Evolutionary conservation across 2,113 vertebrate genomes (phyloP), one percentile per base, ranked within the genome.

Genomic region (Paramormyrops kingsleyae): DNA sequence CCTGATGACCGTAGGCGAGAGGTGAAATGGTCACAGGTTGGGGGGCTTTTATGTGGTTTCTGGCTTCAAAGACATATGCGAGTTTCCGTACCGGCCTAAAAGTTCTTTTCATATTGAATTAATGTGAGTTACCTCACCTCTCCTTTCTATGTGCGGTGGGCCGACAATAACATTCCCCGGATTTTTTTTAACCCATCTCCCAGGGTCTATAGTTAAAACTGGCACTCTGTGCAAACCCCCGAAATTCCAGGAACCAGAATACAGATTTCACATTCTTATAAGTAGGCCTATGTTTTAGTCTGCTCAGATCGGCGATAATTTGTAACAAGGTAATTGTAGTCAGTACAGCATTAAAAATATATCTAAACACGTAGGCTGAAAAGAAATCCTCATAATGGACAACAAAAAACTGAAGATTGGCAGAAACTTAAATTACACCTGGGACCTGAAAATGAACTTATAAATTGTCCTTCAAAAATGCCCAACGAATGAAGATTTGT

Each of bases 251-350:
- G 49, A 39, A 3, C 9, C 44, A 80, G 35, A 52, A 70, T 77
- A 80, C 77, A 39, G 27, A 31, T 31, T 80, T 80, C 47, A 80
- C 70, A 42, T 80, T 66, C 47, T 77, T 53, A 39, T 42, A 42
- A 42, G 74, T 17, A 42, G 74, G n/a, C n/a, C n/a, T 31, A 70
- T 12, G n/a, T 70, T 94, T 83, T 89, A 95, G 91, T 91, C 93
- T 91, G 92, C 92, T 84, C 39, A 50, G 42, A 83, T 56, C 56
- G 89, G 87, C 27, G n/a, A 88, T 92, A 92, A 95, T 95, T 94
- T 94, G 93, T 94, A 95, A 95, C 91, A 94, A 93, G 95, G 95
- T 95, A 95, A 95, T 96, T 95, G 88, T 93, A 94, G 95, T 95
- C 90, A 93, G 85, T 77, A 93, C 91, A 31, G 50, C 49, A 52